Evolutionary conservation across 2,113 vertebrate species (phyloP), one percentile per base, ranked within the genome.

Genomic region (Xenus cinereus): DNA sequence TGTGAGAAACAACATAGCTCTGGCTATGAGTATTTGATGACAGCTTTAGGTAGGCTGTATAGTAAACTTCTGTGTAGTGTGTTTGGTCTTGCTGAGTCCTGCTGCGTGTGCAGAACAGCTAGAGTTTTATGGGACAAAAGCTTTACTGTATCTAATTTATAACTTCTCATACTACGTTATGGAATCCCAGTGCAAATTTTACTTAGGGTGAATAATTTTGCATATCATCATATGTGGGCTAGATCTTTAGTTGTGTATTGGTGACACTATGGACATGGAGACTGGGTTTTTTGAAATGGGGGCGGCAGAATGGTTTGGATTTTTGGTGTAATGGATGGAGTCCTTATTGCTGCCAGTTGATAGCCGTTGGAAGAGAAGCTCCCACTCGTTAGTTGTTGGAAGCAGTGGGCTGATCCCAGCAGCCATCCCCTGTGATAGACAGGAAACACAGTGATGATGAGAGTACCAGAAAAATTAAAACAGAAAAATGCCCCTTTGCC

Each of bases 191-290:
- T 11, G 82, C 8, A 14, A 20, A 11, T 87, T 87, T 54, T 45
- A 26, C 45, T 69, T 63, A 9, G 0, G 24, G 24, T 72, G 64
- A 84, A 13, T 93, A 28, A 24, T 72, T 67, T 67, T 75, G 46
- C 4, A 0, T 21, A 4, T 53, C 9, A 0, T 20, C n/a, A 4
- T 8, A 5, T 12, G 28, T 13, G 28, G 21, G 54, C 19, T 35
- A 80, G 35, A 26, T 74, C 21, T 77, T 37, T 7, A 53, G 6
- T 43, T 33, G 21, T 18, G 43, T 14, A 8, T 33, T 45, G 72
- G 32, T 67, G 50, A 53, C 15, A 2, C 27, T 33, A 2, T 30
- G 68, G 45, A 7, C 3, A 0, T 7, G 26, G 54, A 64, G 41
- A 16, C 22, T 23, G 35, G 50, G 14, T 22, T 0, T 54, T 68